Evolutionary conservation across 2,113 vertebrate genomes (phyloP), one percentile per base, ranked within the genome.

Genomic region (Phyllopteryx taeniolatus): DNA sequence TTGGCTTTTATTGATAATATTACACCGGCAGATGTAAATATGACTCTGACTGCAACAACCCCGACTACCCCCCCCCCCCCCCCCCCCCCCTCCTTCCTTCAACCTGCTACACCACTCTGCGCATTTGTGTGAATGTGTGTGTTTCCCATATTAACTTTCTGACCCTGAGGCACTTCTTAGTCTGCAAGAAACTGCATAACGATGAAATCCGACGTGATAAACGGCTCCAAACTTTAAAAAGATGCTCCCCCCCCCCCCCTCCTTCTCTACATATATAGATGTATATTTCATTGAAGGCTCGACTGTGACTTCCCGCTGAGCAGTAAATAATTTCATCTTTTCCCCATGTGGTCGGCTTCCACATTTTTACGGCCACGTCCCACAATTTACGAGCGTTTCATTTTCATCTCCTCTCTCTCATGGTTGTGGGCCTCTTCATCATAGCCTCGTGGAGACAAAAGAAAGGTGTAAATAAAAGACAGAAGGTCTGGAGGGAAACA

Each of bases 1-100:
- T 84, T 81, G 81, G 75, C 88, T 90, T 91, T 92, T 89, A 92
- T 91, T 89, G 85, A 90, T 90, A 89, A 89, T 87, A 89, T 89
- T 87, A 89, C 81, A 85, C 71, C 53, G 80, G 69, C 81, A 85
- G 85, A 87, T 88, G 80, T 91, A 89, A 91, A 89, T 89, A 86
- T 76, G 85, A 81, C 84, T 75, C 71, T 75, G 68, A 69, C 83
- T 63, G 60, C 74, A 49, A 70, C 74, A 73, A 67, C 76, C 60
- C 79, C 22, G 53, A 39, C 83, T 81, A 62, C 77, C 64, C 53
- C 53, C 9, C 53, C 1, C 20, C 49, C 1, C 15, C 13, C 10
- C 77, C 64, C 53, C 53, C 9, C 53, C 1, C 20, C 49, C 1
- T 4, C 13, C n/a, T n/a, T 35, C 67, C 59, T 71, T 67, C 39